phyloP scores from a whole-genome alignment of 2,888 invertebrate genomes.

The Ophion obscuratus region DNA sequence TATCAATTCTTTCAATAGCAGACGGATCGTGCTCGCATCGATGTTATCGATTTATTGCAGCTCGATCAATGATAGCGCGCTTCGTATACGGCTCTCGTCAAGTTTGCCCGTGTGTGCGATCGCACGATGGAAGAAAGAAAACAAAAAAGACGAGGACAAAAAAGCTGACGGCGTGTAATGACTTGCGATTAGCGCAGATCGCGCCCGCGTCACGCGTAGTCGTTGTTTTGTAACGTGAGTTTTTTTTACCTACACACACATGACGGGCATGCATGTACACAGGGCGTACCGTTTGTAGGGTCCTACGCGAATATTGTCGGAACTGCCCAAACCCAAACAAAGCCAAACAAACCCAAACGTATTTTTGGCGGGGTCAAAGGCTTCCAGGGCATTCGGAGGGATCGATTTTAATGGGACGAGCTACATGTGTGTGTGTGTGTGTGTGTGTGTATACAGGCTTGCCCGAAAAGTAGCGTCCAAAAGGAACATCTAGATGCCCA shows the following conservation, averaged over 20 bases:
- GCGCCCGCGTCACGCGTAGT: conserved; percentile 28
- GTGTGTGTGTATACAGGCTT: too few relatives aligned
- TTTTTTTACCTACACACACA: background rate
- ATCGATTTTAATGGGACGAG: too few relatives aligned
- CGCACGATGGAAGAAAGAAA: background rate
- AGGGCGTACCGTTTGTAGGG: background rate
- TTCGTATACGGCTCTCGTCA: background rate
- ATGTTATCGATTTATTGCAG: background rate
- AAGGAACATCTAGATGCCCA: too few relatives aligned
- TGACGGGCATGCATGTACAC: background rate
- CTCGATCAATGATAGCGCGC: conserved; percentile 15
- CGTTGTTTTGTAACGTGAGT: conserved; percentile 38
- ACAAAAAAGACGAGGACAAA: background rate
- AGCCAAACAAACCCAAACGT: too few relatives aligned
- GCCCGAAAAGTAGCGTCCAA: too few relatives aligned
- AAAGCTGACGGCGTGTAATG: conserved; percentile 40
- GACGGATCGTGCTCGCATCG: background rate
- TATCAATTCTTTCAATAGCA: conserved; percentile 5
- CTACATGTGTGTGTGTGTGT: too few relatives aligned
- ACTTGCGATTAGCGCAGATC: conserved; percentile 54
- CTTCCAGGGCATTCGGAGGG: too few relatives aligned
- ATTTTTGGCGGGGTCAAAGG: too few relatives aligned
- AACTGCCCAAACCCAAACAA: too few relatives aligned
- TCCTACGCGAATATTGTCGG: too few relatives aligned
- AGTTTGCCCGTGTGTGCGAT: background rate